These are phyloP conservation scores for Eurypyga helias DNA, from an alignment of 2,113 vertebrate species.

Conservation along the genomic window DNA sequence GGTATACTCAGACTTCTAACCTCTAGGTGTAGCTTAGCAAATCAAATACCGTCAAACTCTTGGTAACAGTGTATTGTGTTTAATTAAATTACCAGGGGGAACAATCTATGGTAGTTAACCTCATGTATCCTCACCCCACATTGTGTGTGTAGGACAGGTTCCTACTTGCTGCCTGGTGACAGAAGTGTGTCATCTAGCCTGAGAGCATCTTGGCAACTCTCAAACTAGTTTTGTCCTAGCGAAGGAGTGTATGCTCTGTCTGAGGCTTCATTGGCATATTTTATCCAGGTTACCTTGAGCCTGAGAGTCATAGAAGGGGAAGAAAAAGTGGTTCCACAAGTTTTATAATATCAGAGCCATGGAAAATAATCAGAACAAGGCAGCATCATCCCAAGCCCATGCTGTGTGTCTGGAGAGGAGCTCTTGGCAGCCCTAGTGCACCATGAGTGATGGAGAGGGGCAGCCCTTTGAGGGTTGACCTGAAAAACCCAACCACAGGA, in stretches of 20 bases:
- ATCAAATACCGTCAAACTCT: not conserved
- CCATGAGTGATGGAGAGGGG: fast-evolving
- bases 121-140: fast-evolving
- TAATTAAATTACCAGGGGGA: not conserved
- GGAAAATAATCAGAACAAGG: not conserved
- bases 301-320: not conserved
- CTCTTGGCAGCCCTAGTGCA: not conserved
- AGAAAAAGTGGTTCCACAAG: not conserved
- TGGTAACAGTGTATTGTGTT: not conserved
- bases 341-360: not conserved
- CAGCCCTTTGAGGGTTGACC: not conserved
- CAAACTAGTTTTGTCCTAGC: not conserved
- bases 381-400: not conserved
- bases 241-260: not conserved
- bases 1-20: not conserved
- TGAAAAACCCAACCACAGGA: not conserved
- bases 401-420: not conserved
- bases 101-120: not conserved
- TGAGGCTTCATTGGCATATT: not conserved
- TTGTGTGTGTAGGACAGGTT: not conserved
- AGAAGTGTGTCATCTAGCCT: not conserved
- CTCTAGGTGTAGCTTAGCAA: not conserved
- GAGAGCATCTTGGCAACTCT: not conserved
- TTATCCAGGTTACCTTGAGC: not conserved
- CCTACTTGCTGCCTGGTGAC: not conserved